These are phyloP conservation scores for Caligus rogercresseyi DNA, from an alignment of 1,140 invertebrate species.

Conservation along the genomic window DNA sequence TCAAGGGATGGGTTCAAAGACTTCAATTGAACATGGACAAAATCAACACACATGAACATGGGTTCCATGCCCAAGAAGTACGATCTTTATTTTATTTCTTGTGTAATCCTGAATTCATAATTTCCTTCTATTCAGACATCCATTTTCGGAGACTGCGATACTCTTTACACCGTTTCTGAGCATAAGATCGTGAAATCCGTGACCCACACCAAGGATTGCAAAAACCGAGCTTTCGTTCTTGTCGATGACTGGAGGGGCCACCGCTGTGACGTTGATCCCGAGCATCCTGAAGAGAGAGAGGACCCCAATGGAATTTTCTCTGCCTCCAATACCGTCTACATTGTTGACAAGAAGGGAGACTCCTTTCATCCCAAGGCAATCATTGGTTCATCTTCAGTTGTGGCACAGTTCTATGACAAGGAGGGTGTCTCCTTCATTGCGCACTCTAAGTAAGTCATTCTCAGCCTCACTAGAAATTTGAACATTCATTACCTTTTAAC, in stretches of 20 bases:
- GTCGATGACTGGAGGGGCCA: conserved; percentile 17
- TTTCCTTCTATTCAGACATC: conserved; percentile 2
- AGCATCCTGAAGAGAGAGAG: background rate
- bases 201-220: conserved; percentile 6
- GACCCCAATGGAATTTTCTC: conserved; percentile 1
- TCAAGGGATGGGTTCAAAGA: background rate
- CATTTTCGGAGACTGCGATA: conserved; percentile 9
- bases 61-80: background rate
- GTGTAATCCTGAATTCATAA: background rate
- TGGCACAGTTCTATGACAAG: conserved; percentile 11
- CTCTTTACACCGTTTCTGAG: conserved; percentile 13
- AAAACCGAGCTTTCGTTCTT: background rate
- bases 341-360: conserved; percentile 7
- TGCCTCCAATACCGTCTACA: background rate
- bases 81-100: background rate
- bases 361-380: background rate
- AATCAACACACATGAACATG: background rate
- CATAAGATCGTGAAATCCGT: background rate
- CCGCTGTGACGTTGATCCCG: background rate
- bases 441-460: too few relatives aligned
- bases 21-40: background rate
- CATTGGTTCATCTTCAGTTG: background rate
- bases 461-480: too few relatives aligned
- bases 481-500: background rate
- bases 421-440: too few relatives aligned